These are phyloP conservation scores for Grallaria varia DNA, from an alignment of 2,113 vertebrate species.

Conservation along the genomic window DNA sequence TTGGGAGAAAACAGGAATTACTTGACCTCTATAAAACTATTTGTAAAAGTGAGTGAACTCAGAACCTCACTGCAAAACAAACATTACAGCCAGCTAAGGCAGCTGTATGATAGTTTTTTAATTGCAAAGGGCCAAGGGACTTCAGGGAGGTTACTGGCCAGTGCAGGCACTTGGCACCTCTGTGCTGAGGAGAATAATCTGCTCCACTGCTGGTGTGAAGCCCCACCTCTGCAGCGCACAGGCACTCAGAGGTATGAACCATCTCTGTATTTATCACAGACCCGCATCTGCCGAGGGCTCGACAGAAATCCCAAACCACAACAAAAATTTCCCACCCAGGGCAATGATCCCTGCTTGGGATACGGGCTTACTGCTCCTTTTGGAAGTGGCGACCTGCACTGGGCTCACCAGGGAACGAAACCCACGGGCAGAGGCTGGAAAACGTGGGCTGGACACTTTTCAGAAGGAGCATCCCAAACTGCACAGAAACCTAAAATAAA, in stretches of 20 bases:
- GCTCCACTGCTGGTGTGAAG: not conserved
- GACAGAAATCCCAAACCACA: not conserved
- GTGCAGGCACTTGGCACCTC: not conserved
- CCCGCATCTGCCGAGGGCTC: not conserved
- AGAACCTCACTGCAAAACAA: conserved; percentile 21
- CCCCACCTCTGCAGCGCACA: not conserved
- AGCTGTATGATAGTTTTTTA: not conserved
- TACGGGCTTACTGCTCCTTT: not conserved
- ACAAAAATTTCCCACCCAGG: not conserved
- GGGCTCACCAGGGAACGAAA: not conserved
- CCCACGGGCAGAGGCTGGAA: not conserved
- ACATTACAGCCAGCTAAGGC: not conserved
- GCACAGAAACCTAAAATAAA: not conserved
- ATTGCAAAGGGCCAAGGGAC: not conserved
- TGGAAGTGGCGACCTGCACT: not conserved
- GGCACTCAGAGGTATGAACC: not conserved
- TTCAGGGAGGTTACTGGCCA: not conserved
- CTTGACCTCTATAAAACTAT: conserved; percentile 23
- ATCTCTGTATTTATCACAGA: not conserved
- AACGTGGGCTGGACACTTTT: not conserved
- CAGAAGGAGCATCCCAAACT: not conserved
- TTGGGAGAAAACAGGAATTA: not conserved
- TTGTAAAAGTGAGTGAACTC: not conserved
- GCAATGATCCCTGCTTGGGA: not conserved
- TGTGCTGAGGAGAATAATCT: not conserved